These are phyloP conservation scores for Chroicocephalus ridibundus DNA, from an alignment of 2,113 vertebrate genomes.

Conservation along the genomic window DNA sequence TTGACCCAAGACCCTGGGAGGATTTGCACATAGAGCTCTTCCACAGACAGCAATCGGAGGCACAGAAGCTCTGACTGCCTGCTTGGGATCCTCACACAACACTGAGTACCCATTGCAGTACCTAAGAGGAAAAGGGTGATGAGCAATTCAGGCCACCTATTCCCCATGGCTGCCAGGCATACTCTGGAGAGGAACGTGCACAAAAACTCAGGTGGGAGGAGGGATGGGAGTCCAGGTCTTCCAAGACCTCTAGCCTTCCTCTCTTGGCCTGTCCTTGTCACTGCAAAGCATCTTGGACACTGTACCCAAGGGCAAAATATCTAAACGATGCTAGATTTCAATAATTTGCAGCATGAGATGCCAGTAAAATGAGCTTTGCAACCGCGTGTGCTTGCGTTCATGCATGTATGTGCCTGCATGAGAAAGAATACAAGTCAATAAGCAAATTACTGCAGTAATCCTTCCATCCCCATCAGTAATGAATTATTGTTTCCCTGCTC, in stretches of 20 bases:
- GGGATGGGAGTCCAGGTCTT: not conserved
- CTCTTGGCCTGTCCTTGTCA: not conserved
- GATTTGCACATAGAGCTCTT: accelerated
- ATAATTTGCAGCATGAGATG: not conserved
- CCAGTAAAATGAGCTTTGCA: not conserved
- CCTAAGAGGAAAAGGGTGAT: not conserved
- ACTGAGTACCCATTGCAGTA: not conserved
- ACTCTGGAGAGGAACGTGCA: not conserved
- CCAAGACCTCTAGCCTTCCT: not conserved
- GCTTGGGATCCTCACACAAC: not conserved
- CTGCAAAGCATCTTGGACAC: not conserved
- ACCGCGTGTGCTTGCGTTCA: not conserved
- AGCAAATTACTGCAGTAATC: conserved; percentile 20
- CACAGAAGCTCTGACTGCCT: not conserved
- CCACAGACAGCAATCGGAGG: not conserved
- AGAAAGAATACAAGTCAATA: not conserved
- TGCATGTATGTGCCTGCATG: accelerated
- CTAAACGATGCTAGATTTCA: not conserved
- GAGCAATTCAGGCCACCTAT: not conserved
- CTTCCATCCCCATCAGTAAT: conserved; percentile 1
- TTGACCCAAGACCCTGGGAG: not conserved
- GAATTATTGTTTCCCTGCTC: conserved; percentile 9
- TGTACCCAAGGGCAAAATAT: not conserved
- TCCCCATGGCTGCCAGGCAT: not conserved
- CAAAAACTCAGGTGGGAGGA: not conserved